phyloP scores from a whole-genome alignment of 2,797 vertebrate genomes.

The Geotrypetes seraphini region DNA sequence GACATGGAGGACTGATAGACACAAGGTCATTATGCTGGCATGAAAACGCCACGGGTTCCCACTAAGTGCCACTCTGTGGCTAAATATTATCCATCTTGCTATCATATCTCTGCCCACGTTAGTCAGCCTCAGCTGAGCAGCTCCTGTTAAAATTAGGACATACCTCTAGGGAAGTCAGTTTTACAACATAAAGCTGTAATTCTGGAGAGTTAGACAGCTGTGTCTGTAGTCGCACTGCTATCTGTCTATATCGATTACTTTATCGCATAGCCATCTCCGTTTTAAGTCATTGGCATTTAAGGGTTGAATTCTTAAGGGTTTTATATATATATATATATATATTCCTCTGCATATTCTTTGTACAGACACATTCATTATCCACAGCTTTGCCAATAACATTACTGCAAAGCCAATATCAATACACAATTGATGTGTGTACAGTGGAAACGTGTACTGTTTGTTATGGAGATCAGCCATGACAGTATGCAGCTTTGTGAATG shows the following conservation, averaged over 20 bases:
- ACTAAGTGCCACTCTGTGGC: constrained; percentile 19
- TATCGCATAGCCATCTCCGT: constrained; percentile 13
- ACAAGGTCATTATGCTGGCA: constrained; percentile 21
- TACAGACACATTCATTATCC: too few species aligned
- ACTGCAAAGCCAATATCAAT: too few species aligned
- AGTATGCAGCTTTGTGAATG: too few species aligned
- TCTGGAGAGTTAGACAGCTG: constrained; percentile 9
- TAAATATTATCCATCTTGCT: constrained; percentile 23
- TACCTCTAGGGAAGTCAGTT: constrained; percentile 10
- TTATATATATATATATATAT: too few species aligned
- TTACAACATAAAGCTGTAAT: constrained; percentile 15
- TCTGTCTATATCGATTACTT: neutral
- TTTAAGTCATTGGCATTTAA: too few species aligned
- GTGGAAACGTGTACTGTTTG: too few species aligned
- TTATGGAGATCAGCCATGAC: too few species aligned
- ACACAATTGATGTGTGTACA: too few species aligned
- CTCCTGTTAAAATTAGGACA: constrained; percentile 32
- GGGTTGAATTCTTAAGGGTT: too few species aligned
- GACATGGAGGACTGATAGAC: constrained; percentile 43
- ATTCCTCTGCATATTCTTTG: too few species aligned
- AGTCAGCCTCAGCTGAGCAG: constrained; percentile 15
- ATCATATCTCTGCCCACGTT: constrained; percentile 11
- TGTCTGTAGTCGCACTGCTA: neutral
- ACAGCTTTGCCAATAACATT: too few species aligned
- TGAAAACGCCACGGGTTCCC: constrained; percentile 14